Evolutionary conservation across 1,140 invertebrate genomes (phyloP).

Genomic region (Rhopalosiphum padi): DNA sequence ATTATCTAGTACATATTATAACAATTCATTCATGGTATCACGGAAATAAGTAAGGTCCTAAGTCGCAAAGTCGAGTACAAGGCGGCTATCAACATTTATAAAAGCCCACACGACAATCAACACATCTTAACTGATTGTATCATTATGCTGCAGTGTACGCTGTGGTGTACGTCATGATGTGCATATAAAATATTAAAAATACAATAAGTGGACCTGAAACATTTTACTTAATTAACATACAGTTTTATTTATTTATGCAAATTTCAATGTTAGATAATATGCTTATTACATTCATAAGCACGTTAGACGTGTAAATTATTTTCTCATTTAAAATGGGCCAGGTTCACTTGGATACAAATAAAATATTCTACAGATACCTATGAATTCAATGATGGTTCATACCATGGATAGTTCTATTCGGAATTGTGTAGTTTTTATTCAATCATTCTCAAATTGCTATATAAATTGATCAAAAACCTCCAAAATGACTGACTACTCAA

Average conservation of each 20-base stretch:
- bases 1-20: no score
- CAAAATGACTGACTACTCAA: constrained; percentile 50
- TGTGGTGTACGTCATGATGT: neutral
- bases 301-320: neutral
- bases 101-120: no score
- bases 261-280: neutral
- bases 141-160: neutral
- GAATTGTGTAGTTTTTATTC: neutral
- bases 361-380: neutral
- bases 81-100: no score
- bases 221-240: constrained; percentile 30
- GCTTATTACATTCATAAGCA: neutral
- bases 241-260: constrained; percentile 29
- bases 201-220: neutral
- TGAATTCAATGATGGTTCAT: neutral
- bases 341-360: neutral
- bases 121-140: no score
- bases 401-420: neutral
- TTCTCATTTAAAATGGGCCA: constrained; percentile 18
- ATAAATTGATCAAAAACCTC: neutral
- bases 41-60: no score
- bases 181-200: neutral
- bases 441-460: neutral
- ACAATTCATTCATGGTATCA: no score
- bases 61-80: no score